These are phyloP conservation scores for Clarias magur DNA, from an alignment of 2,113 vertebrate genomes.

Conservation along the genomic window DNA sequence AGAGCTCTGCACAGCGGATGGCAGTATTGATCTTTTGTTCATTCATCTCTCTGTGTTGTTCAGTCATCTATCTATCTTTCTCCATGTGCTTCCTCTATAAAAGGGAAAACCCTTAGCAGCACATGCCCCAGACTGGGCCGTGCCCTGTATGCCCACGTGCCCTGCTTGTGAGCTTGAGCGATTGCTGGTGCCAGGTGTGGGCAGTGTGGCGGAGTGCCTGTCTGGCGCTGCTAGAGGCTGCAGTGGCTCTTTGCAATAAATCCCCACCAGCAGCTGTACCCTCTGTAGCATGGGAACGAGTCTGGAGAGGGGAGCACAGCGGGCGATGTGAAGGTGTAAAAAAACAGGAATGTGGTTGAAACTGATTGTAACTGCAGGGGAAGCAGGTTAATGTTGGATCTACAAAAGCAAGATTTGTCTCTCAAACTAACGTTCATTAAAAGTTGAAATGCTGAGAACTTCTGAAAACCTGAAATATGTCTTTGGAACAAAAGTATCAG, in stretches of 20 bases:
- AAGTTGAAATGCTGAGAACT: background rate
- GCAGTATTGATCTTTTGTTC: conserved; percentile 14
- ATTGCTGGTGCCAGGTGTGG: conserved; percentile 46
- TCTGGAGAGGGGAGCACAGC: background rate
- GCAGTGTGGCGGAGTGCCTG: conserved; percentile 34
- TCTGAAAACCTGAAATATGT: background rate
- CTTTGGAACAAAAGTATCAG: background rate
- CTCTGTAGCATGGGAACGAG: conserved; percentile 27
- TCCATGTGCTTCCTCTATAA: background rate
- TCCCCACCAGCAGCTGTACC: conserved; percentile 37
- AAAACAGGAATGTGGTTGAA: background rate
- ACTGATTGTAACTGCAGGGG: conserved; percentile 16
- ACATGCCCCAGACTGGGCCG: background rate
- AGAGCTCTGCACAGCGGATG: background rate
- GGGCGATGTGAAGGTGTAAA: background rate
- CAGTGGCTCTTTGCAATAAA: conserved; percentile 39
- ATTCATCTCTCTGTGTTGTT: background rate
- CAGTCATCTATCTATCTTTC: background rate
- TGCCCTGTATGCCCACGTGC: conserved; percentile 7
- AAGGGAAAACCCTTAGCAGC: background rate
- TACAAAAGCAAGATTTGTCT: background rate
- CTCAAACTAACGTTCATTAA: background rate
- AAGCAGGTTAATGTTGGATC: background rate
- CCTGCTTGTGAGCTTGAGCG: conserved; percentile 16
- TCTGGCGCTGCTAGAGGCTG: conserved; percentile 30